Conservation (phyloP, 2,888 invertebrate species). For the Hypercompe scribonia region DNA sequence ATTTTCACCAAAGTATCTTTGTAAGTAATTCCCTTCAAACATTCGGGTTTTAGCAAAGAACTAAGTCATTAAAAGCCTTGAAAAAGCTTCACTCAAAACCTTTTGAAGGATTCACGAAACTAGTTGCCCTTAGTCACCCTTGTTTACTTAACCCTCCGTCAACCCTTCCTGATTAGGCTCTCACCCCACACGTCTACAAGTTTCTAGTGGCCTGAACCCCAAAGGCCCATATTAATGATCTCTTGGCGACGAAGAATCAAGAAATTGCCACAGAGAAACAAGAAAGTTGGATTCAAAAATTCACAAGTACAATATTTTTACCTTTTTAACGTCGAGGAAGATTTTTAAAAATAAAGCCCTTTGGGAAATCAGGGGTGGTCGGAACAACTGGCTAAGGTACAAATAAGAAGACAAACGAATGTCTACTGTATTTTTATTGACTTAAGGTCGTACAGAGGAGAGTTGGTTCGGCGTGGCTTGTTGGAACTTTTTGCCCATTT, state of each 20-base stretch:
- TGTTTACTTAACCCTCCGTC: constrained; percentile 53
- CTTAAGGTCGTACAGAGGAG: constrained; percentile 38
- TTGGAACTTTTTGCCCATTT: constrained; percentile 55
- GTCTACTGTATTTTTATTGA: constrained; percentile 61
- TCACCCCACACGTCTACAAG: constrained; percentile 50
- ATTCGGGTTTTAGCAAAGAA: constrained; percentile 1
- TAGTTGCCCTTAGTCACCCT: constrained; percentile 48
- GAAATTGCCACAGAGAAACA: constrained; percentile 45
- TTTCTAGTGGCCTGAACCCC: constrained; percentile 54
- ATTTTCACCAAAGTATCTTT: not conserved
- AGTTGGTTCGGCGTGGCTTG: constrained; percentile 34
- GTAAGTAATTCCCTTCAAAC: constrained; percentile 11
- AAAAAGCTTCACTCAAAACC: constrained; percentile 22
- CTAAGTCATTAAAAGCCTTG: constrained; percentile 13
- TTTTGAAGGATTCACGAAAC: constrained; percentile 42
- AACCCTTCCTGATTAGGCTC: constrained; percentile 58
- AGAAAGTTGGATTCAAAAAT: constrained; percentile 65
- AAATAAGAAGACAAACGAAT: constrained; percentile 57
- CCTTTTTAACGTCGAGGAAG: constrained; percentile 72
- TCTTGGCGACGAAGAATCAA: constrained; percentile 60
- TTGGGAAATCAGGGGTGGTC: constrained; percentile 81
- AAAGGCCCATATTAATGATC: constrained; percentile 60
- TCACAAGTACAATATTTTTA: constrained; percentile 73
- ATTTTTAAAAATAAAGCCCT: constrained; percentile 79
- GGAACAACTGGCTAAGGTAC: constrained; percentile 59